phyloP scores from a whole-genome alignment of 2,113 vertebrate species.

The Gorsachius goisagi region DNA sequence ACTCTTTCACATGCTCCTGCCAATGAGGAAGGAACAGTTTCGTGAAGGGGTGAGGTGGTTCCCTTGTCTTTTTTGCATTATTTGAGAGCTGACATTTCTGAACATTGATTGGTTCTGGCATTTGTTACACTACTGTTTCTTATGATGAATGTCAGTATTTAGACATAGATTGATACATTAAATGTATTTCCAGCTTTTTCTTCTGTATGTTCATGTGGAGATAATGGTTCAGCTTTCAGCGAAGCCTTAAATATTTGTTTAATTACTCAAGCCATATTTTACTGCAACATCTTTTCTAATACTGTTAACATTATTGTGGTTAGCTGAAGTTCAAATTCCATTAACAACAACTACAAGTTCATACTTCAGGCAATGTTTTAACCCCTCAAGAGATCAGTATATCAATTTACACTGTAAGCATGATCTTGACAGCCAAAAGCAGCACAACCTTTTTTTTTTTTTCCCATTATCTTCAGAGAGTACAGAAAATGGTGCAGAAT shows the following conservation, averaged over 20 bases:
- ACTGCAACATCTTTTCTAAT: neutral
- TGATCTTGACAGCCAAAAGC: neutral
- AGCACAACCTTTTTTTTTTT: neutral
- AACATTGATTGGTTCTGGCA: neutral
- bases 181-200: neutral
- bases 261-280: neutral
- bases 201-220: neutral
- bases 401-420: neutral
- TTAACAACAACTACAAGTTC: neutral
- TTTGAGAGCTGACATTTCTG: neutral
- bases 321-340: neutral
- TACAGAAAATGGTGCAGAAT: neutral
- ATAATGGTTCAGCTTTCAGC: neutral
- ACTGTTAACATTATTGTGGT: neutral
- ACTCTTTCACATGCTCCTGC: neutral
- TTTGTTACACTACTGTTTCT: neutral
- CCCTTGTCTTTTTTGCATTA: neutral
- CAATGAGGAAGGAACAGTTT: neutral
- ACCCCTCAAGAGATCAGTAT: neutral
- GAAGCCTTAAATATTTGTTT: neutral
- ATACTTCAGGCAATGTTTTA: neutral
- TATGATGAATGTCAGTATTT: neutral
- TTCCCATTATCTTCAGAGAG: neutral
- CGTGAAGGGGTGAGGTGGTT: rapidly evolving
- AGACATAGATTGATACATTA: neutral